Conservation (phyloP, 2,797 vertebrate species). For the Scolopax rusticola region DNA sequence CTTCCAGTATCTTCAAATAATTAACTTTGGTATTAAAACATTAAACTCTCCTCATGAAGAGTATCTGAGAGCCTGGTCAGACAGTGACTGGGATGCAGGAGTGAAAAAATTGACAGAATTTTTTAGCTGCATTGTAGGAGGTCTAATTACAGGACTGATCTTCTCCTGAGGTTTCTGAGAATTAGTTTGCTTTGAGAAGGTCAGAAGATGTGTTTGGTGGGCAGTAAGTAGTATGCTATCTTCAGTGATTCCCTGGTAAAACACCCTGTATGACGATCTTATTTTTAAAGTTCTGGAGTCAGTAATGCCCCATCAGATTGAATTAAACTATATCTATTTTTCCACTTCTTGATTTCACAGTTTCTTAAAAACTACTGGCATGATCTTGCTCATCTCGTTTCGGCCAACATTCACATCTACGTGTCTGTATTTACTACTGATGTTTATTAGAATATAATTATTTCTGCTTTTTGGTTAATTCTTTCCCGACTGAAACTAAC, state of each 20-base stretch:
- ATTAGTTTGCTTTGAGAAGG: not conserved
- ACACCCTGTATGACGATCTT: not conserved
- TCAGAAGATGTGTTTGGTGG: not conserved
- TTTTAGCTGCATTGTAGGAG: not conserved
- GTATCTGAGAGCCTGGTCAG: not conserved
- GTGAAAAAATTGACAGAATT: not conserved
- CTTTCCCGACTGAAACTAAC: not conserved
- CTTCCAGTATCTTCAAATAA: fast-evolving
- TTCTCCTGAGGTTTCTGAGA: not conserved
- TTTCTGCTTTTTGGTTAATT: not conserved
- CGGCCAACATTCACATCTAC: not conserved
- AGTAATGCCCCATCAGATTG: not conserved
- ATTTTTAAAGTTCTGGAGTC: not conserved
- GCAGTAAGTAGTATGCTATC: not conserved
- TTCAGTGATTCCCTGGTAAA: not conserved
- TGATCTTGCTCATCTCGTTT: not conserved
- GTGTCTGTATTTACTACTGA: not conserved
- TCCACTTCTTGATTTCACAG: not conserved
- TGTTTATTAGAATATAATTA: not conserved
- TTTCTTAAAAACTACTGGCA: not conserved
- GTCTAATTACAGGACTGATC: not conserved
- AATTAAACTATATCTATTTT: not conserved
- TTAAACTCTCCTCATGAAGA: not conserved
- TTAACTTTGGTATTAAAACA: not conserved
- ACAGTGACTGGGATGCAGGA: not conserved